Percentiles rank a stretch among this genome's conserved stretches.
Conservation (phyloP, 2,797 vertebrate genomes). For the Sylvilagus floridanus region DNA sequence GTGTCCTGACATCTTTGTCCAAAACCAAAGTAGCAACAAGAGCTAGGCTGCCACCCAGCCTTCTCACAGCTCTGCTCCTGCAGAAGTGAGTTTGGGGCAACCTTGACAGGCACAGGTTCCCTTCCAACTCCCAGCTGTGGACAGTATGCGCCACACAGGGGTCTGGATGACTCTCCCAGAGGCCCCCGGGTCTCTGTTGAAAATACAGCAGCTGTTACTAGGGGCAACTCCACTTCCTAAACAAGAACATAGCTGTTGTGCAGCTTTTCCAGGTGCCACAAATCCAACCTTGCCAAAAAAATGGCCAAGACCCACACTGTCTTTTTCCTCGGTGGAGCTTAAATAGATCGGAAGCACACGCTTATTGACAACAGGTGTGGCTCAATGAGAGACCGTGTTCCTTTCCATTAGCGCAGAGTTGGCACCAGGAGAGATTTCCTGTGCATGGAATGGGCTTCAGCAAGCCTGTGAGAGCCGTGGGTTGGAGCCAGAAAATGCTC, state of each 20-base stretch:
- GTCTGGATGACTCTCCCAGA: neutral
- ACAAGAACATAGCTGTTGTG: constrained; percentile 7
- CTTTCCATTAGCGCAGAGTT: neutral
- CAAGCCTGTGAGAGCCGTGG: neutral
- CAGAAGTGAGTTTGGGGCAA: neutral
- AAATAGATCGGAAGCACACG: constrained; percentile 59
- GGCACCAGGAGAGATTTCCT: constrained; percentile 11
- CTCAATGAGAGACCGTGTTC: constrained; percentile 58
- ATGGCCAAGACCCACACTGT: neutral
- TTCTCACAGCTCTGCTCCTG: neutral
- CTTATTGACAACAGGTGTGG: constrained; percentile 75
- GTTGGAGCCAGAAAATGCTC: neutral
- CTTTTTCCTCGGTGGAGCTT: constrained; percentile 53
- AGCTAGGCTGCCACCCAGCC: neutral
- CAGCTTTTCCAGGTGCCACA: constrained; percentile 60
- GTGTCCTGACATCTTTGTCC: neutral
- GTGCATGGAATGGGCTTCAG: neutral
- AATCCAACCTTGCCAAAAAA: constrained; percentile 31
- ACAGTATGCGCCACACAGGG: neutral
- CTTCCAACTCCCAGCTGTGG: neutral
- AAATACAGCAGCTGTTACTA: constrained; percentile 44
- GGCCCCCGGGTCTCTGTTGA: neutral
- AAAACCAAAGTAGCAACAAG: neutral
- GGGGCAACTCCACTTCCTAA: constrained; percentile 57
- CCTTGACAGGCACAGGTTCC: neutral